Evolutionary conservation across 2,888 invertebrate genomes (phyloP), one percentile per base, ranked within the genome.

Genomic region (Cyclophora albipunctata): DNA sequence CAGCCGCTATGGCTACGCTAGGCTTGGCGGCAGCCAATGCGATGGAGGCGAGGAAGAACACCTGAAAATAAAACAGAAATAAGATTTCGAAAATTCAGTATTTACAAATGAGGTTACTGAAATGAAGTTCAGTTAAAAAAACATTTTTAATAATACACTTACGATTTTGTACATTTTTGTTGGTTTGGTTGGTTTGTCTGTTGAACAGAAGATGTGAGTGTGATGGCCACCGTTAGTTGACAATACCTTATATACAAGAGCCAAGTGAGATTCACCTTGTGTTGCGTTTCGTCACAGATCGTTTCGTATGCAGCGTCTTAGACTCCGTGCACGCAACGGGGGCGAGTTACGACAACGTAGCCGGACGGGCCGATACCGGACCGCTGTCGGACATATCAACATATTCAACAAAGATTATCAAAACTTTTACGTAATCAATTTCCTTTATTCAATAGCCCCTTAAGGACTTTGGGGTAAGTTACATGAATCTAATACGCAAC

Each of bases 181-280:
- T 55, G 53, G 55, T 59, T 62, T 60, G 48, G 57, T 65, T 68
- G 66, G 66, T 67, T 66, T 78, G 71, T 71, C 69, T 71, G 67
- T 66, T 62, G 75, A 62, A 73, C 71, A 73, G 76, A 80, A 69
- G 76, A 79, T 75, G 71, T 68, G 66, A 73, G 64, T 79, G 76
- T 82, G 82, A 79, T 84, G 78, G 71, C 57, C 60, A 63, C 58
- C 50, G 67, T 73, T 75, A 64, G 71, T 67, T 65, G 76, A 76
- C 82, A 79, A 71, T 81, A 80, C 78, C 82, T 87, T 88, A 80
- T 88, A 88, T 88, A 88, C 81, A 60, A 67, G 60, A 69, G 63
- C 62, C 63, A 60, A 62, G 70, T 69, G 74, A 80, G 86, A 88
- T 84, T 87, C 85, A 87, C 88, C 86, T 88, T 88, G 88, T 78